Conservation (phyloP, 2,888 invertebrate genomes). For the Pseudanteris insignis region DNA sequence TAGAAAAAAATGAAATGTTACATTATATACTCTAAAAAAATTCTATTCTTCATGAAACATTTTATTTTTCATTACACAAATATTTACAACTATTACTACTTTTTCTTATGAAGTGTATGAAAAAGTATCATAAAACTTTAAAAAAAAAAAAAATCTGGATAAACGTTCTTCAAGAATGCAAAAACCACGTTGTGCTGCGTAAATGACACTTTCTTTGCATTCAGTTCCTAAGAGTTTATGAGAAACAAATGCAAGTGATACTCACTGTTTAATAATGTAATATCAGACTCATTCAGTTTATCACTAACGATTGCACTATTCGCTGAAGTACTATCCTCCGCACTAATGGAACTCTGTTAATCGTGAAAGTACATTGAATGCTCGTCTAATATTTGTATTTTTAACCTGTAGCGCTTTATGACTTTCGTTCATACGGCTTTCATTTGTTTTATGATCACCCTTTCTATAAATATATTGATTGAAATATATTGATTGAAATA, state of each 20-base stretch:
- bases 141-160: constrained; percentile 23
- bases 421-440: constrained; percentile 21
- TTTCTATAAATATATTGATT: constrained; percentile 5
- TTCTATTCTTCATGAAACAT: constrained; percentile 17
- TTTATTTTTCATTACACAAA: constrained; percentile 7
- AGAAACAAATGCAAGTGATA: constrained; percentile 36
- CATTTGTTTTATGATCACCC: constrained; percentile 6
- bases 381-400: constrained; percentile 28
- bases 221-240: constrained; percentile 15
- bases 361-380: constrained; percentile 31
- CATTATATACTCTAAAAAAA: constrained; percentile 6
- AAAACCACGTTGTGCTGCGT: constrained; percentile 13
- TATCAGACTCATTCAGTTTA: constrained; percentile 38
- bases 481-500: constrained; percentile 1
- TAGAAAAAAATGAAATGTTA: background rate
- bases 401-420: constrained; percentile 3
- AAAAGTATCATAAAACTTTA: constrained; percentile 19
- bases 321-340: constrained; percentile 36
- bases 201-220: constrained; percentile 25
- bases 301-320: constrained; percentile 34
- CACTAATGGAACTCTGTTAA: constrained; percentile 28
- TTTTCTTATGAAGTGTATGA: constrained; percentile 13
- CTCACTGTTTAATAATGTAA: constrained; percentile 29
- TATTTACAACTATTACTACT: constrained; percentile 25
- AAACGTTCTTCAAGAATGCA: constrained; percentile 23